These are phyloP conservation scores for Drosophila quadrilineata DNA, from an alignment of 1,140 invertebrate genomes.

Conservation along the genomic window DNA sequence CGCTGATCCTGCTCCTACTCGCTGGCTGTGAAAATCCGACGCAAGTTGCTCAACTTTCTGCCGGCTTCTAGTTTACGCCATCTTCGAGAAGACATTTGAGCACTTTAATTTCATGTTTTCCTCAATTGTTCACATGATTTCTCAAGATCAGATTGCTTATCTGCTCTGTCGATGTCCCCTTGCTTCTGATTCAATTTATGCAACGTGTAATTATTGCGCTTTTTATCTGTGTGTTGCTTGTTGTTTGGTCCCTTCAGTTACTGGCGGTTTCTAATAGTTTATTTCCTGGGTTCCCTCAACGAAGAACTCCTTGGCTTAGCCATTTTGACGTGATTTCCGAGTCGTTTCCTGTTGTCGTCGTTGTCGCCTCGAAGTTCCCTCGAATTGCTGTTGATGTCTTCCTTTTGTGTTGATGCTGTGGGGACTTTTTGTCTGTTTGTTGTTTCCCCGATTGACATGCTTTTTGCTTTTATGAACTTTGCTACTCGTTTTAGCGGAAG, in stretches of 20 bases:
- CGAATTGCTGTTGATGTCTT: not conserved
- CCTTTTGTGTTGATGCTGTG: slow-evolving; percentile 33
- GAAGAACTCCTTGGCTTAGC: slow-evolving; percentile 38
- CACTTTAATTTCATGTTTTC: slow-evolving; percentile 77
- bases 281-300: slow-evolving; percentile 65
- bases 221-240: slow-evolving; percentile 49
- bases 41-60: slow-evolving; percentile 80
- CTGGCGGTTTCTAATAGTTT: slow-evolving; percentile 57
- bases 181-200: slow-evolving; percentile 57
- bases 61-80: slow-evolving; percentile 60
- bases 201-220: slow-evolving; percentile 66
- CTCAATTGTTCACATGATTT: slow-evolving; percentile 72
- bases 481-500: slow-evolving; percentile 54
- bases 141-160: slow-evolving; percentile 75
- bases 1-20: slow-evolving; percentile 5
- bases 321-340: slow-evolving; percentile 79
- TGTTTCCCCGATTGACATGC: slow-evolving; percentile 61
- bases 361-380: slow-evolving; percentile 28
- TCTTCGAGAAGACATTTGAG: slow-evolving; percentile 54
- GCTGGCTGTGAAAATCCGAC: slow-evolving; percentile 29
- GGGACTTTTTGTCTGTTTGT: slow-evolving; percentile 50
- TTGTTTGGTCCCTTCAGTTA: slow-evolving; percentile 33
- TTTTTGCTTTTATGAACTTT: slow-evolving; percentile 78
- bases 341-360: slow-evolving; percentile 74
- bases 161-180: slow-evolving; percentile 30